Percentiles rank a stretch among this genome's conserved stretches.
Evolutionary conservation across 2,797 vertebrate genomes (phyloP).

Genomic region (Novumbra hubbsi): DNA sequence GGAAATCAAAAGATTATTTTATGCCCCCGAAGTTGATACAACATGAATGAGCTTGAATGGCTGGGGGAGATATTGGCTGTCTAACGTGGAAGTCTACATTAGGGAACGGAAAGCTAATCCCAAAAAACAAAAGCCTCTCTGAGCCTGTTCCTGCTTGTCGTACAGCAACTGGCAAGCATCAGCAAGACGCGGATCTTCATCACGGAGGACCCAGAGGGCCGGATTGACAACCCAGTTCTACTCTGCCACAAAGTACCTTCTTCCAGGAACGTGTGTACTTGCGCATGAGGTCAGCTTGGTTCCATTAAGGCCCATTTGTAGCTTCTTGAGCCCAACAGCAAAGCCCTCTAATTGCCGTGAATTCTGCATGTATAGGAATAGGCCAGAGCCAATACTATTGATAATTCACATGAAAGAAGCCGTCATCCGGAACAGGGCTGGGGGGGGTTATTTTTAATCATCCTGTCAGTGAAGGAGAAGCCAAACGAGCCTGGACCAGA

Average conservation of each 20-base stretch:
- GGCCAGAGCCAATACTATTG: constrained; percentile 71
- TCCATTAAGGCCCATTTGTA: background rate
- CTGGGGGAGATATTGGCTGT: constrained; percentile 44
- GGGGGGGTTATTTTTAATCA: constrained; percentile 68
- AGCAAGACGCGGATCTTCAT: constrained; percentile 66
- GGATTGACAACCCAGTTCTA: constrained; percentile 68
- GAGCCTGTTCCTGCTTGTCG: constrained; percentile 58
- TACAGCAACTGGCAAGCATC: constrained; percentile 56
- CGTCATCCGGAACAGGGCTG: constrained; percentile 66
- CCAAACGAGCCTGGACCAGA: constrained; percentile 64
- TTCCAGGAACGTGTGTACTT: constrained; percentile 34
- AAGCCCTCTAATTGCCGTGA: constrained; percentile 65
- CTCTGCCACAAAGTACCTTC: constrained; percentile 41
- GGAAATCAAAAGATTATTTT: no score
- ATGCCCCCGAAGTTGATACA: background rate
- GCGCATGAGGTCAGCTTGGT: background rate
- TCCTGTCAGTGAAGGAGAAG: constrained; percentile 61
- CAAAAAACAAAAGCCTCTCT: constrained; percentile 63
- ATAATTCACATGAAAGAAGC: constrained; percentile 73
- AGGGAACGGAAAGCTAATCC: constrained; percentile 68
- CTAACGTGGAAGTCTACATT: constrained; percentile 58
- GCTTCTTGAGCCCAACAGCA: constrained; percentile 57
- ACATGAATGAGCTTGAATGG: background rate
- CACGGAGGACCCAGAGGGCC: constrained; percentile 64
- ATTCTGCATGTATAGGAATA: constrained; percentile 61